These are phyloP conservation scores for Fistularia tabacaria DNA, from an alignment of 2,797 vertebrate species.

Conservation along the genomic window DNA sequence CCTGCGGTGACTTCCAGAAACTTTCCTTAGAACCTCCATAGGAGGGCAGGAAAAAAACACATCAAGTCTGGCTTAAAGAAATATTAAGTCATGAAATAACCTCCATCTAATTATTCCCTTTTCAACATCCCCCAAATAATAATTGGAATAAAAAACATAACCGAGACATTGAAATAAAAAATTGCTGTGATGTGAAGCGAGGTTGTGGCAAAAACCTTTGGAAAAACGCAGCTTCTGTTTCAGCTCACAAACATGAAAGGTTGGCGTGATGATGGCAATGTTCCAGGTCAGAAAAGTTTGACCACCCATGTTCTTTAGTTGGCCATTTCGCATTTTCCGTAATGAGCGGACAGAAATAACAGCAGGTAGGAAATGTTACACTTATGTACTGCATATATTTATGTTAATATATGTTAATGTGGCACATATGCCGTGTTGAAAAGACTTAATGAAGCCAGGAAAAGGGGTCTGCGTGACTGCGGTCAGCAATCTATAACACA, in stretches of 20 bases:
- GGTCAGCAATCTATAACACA: too few species aligned
- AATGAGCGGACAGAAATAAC: slow-evolving; percentile 46
- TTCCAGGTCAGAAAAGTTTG: slow-evolving; percentile 47
- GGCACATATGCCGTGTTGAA: slow-evolving; percentile 13
- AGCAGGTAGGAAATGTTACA: slow-evolving; percentile 29
- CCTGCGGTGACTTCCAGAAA: slow-evolving; percentile 30
- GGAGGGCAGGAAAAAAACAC: slow-evolving; percentile 22
- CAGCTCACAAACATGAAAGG: slow-evolving; percentile 46
- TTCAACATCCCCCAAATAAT: slow-evolving; percentile 12
- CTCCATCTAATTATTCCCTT: slow-evolving; percentile 18
- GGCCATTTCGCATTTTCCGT: slow-evolving; percentile 37
- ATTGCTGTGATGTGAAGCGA: slow-evolving; percentile 9
- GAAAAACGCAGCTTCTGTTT: slow-evolving; percentile 28
- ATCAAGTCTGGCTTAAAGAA: slow-evolving; percentile 11
- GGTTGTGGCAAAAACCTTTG: slow-evolving; percentile 23
- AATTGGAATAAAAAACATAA: slow-evolving; percentile 5
- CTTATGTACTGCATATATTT: slow-evolving; percentile 14
- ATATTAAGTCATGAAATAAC: slow-evolving; percentile 4
- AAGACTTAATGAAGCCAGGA: slow-evolving; percentile 38
- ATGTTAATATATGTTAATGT: slow-evolving; percentile 60
- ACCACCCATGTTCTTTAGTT: slow-evolving; percentile 18
- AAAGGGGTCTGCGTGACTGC: too few species aligned
- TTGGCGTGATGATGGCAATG: slow-evolving; percentile 37
- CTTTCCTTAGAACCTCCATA: not conserved
- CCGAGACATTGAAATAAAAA: slow-evolving; percentile 8